phyloP scores from a whole-genome alignment of 2,797 vertebrate species.

The Tamandua tetradactyla region DNA sequence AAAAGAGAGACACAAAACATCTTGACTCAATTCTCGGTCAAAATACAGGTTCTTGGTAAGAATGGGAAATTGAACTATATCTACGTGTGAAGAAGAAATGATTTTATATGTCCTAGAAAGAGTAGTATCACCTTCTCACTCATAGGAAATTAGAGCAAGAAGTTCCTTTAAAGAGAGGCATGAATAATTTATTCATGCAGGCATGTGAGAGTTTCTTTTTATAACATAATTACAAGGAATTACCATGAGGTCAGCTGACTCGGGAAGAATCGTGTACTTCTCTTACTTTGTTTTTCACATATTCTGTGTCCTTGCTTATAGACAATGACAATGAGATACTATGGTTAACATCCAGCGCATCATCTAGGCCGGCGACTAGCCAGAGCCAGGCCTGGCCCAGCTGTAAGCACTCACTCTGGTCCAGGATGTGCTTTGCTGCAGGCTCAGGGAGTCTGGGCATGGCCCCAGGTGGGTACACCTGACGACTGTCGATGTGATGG shows the following conservation, averaged over 20 bases:
- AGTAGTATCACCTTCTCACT: rapidly evolving
- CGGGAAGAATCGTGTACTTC: not conserved
- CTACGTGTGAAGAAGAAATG: rapidly evolving
- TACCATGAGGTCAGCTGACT: not conserved
- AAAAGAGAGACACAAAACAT: no score
- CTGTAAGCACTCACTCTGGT: rapidly evolving
- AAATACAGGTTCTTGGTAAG: rapidly evolving
- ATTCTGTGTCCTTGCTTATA: not conserved
- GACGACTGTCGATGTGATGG: no score
- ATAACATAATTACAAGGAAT: rapidly evolving
- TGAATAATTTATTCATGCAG: rapidly evolving
- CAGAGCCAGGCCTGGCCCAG: not conserved
- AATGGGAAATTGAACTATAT: rapidly evolving
- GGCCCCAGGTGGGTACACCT: not conserved
- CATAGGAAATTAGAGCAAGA: no score
- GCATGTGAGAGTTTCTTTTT: not conserved
- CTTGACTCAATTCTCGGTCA: rapidly evolving
- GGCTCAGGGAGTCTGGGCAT: rapidly evolving
- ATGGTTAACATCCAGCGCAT: rapidly evolving
- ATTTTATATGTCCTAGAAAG: rapidly evolving
- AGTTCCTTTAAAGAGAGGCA: not conserved
- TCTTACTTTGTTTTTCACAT: rapidly evolving
- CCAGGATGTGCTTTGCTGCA: not conserved
- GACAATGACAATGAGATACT: not conserved
- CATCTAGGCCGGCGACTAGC: no score